Percentiles rank a stretch among this genome's conserved stretches.
Conservation (phyloP, 2,888 invertebrate species). For the Drosophila putrida region DNA sequence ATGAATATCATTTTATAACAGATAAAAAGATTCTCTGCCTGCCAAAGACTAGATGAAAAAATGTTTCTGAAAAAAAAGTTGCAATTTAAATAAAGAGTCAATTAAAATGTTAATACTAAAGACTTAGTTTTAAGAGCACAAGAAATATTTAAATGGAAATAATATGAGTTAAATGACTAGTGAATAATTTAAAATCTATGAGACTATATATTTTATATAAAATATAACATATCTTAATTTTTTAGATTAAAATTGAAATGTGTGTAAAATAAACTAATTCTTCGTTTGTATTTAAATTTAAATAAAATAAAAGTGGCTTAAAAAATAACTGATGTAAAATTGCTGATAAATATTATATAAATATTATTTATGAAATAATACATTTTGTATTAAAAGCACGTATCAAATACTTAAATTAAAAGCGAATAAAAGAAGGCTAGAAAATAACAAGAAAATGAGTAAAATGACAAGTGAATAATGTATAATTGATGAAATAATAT, state of each 20-base stretch:
- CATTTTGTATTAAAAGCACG: too few relatives aligned
- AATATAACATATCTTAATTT: neutral
- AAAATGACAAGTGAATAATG: neutral
- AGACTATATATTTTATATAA: neutral
- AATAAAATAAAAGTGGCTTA: neutral
- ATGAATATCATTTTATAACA: constrained; percentile 3
- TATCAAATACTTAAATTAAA: neutral
- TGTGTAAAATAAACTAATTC: neutral
- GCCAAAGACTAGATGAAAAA: neutral
- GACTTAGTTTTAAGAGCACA: too few relatives aligned
- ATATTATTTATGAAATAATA: too few relatives aligned
- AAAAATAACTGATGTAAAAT: neutral
- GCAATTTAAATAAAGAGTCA: neutral
- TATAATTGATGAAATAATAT: neutral
- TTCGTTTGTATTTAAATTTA: too few relatives aligned
- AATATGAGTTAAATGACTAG: neutral
- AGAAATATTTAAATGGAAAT: too few relatives aligned
- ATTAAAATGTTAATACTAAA: too few relatives aligned
- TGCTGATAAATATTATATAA: too few relatives aligned
- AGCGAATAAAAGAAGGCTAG: neutral
- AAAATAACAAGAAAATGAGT: neutral
- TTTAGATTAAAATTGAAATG: too few relatives aligned
- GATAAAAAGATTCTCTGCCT: neutral
- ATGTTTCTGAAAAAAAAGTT: neutral
- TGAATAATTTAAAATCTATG: neutral